These are phyloP conservation scores for Corythornis madagascariensis DNA, from an alignment of 2,113 vertebrate genomes.

Conservation along the genomic window DNA sequence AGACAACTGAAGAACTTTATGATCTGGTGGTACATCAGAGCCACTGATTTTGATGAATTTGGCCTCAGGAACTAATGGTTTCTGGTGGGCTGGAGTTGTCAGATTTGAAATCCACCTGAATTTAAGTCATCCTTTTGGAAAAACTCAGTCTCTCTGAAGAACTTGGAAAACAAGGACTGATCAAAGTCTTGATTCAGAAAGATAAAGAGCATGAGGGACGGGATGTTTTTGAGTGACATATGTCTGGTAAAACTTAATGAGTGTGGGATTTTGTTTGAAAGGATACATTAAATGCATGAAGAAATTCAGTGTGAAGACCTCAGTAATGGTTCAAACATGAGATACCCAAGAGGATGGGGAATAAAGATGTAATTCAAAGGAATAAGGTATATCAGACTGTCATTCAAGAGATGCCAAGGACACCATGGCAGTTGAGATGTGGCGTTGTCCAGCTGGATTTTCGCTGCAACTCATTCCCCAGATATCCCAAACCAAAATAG, in stretches of 20 bases:
- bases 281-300: not conserved
- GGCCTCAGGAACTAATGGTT: not conserved
- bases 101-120: not conserved
- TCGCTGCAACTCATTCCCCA: not conserved
- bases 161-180: not conserved
- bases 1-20: not conserved
- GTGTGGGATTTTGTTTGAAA: not conserved
- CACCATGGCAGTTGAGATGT: not conserved
- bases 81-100: not conserved
- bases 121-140: not conserved
- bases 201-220: not conserved
- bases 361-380: not conserved
- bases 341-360: not conserved
- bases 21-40: not conserved
- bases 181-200: not conserved
- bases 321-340: not conserved
- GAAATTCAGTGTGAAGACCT: not conserved
- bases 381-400: not conserved
- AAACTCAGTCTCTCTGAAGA: not conserved
- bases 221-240: not conserved
- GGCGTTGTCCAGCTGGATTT: not conserved
- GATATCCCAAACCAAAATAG: not conserved
- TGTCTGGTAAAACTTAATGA: not conserved
- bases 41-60: not conserved
- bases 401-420: not conserved